phyloP scores from a whole-genome alignment of 2,113 vertebrate genomes.

The Otus sunia region DNA sequence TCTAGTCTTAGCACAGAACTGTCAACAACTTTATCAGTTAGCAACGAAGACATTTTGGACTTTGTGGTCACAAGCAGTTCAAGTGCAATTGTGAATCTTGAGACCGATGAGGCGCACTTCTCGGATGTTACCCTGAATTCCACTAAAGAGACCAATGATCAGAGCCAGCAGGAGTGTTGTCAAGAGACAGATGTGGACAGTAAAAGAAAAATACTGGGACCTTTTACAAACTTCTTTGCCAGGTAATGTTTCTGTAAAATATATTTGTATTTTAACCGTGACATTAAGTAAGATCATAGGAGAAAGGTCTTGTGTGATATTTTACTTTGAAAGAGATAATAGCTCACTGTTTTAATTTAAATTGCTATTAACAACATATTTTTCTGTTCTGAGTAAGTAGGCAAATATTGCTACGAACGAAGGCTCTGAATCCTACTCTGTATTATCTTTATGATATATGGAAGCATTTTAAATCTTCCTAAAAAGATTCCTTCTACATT shows the following conservation, averaged over 20 bases:
- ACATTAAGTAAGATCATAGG: background rate
- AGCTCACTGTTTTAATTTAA: background rate
- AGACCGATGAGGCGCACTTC: constrained; percentile 79
- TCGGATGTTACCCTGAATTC: constrained; percentile 79
- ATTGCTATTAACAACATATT: background rate
- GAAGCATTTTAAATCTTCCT: background rate
- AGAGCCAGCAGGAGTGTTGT: constrained; percentile 14
- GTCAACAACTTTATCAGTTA: constrained; percentile 82
- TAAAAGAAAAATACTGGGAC: constrained; percentile 75
- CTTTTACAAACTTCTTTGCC: constrained; percentile 83
- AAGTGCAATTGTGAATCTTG: constrained; percentile 90
- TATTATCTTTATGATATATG: background rate
- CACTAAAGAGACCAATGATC: constrained; percentile 37
- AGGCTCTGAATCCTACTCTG: background rate
- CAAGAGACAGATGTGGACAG: constrained; percentile 57
- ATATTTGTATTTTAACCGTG: background rate
- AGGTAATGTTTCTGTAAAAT: constrained; percentile 69
- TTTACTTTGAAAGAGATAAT: background rate
- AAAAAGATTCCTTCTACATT: background rate
- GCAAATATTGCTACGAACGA: background rate
- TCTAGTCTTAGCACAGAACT: constrained; percentile 93
- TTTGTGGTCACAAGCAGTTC: constrained; percentile 89
- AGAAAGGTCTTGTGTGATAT: background rate
- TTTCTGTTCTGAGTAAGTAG: background rate
- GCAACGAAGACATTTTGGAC: constrained; percentile 89